These are phyloP conservation scores for Helicoverpa assulta DNA, from an alignment of 2,888 invertebrate species.

Conservation along the genomic window DNA sequence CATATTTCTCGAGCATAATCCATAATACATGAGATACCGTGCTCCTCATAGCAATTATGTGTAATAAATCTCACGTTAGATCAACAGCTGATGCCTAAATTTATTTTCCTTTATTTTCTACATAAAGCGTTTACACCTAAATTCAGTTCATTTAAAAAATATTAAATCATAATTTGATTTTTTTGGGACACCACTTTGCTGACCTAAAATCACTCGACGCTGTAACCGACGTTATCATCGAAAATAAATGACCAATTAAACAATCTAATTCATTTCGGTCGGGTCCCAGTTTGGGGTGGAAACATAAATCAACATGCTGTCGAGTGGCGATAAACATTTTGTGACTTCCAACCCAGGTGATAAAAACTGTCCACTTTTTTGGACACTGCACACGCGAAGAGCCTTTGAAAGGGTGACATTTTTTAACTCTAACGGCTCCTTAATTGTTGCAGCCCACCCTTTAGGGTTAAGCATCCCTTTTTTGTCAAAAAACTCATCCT, in stretches of 20 bases:
- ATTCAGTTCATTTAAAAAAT: slow-evolving; percentile 59
- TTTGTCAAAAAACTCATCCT: slow-evolving; percentile 82
- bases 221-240: slow-evolving; percentile 79
- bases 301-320: slow-evolving; percentile 88
- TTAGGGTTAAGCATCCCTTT: slow-evolving; percentile 79
- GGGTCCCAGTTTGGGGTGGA: slow-evolving; percentile 82
- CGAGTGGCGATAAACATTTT: slow-evolving; percentile 90
- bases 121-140: slow-evolving; percentile 28
- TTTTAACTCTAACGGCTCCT: slow-evolving; percentile 86
- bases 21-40: slow-evolving; percentile 87
- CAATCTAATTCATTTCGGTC: slow-evolving; percentile 87
- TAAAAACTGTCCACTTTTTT: slow-evolving; percentile 88
- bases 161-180: slow-evolving; percentile 72
- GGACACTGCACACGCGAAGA: slow-evolving; percentile 78
- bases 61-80: slow-evolving; percentile 88
- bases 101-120: slow-evolving; percentile 60
- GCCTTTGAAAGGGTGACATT: slow-evolving; percentile 87
- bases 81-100: slow-evolving; percentile 82
- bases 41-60: slow-evolving; percentile 86
- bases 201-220: slow-evolving; percentile 78
- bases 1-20: slow-evolving; percentile 84
- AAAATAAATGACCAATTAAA: slow-evolving; percentile 90
- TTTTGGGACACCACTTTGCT: slow-evolving; percentile 76
- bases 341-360: slow-evolving; percentile 89
- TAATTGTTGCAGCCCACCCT: slow-evolving; percentile 87